phyloP scores from a whole-genome alignment of 1,140 invertebrate species.

The Drosophila hydei region DNA sequence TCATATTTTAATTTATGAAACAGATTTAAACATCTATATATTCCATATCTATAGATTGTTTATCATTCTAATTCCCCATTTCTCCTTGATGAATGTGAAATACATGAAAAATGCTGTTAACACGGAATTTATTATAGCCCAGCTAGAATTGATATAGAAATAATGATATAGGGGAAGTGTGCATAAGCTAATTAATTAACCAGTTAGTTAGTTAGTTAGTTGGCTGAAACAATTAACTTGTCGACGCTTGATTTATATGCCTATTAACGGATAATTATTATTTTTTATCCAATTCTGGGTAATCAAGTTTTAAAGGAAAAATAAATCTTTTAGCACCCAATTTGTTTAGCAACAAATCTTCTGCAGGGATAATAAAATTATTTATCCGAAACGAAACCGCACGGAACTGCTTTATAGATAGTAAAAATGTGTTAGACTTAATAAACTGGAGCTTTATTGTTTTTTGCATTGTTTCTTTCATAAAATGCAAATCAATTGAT shows the following conservation, averaged over 20 bases:
- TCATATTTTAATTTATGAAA: too few species aligned
- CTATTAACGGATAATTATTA: background rate
- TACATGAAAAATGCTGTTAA: constrained; percentile 21
- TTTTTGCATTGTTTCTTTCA: background rate
- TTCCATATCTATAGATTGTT: background rate
- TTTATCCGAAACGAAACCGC: background rate
- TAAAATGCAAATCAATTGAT: constrained; percentile 38
- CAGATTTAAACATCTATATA: too few species aligned
- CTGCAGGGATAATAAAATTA: constrained; percentile 5
- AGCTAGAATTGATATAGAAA: constrained; percentile 9
- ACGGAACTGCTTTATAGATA: constrained; percentile 22
- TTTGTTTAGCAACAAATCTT: constrained; percentile 6
- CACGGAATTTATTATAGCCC: constrained; percentile 3
- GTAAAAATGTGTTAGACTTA: background rate
- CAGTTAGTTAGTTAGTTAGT: background rate
- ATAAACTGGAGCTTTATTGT: background rate
- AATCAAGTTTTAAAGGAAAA: constrained; percentile 1
- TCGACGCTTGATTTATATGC: constrained; percentile 44
- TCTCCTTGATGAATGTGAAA: background rate
- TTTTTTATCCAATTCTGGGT: background rate
- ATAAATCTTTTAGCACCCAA: constrained; percentile 3
- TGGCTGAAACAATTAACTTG: constrained; percentile 45
- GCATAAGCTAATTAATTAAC: constrained; percentile 3
- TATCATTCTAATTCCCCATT: background rate
- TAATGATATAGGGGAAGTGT: constrained; percentile 16